A percentile compares a stretch with the other conserved stretches of the same genome.
These are phyloP conservation scores for Blastobasis lacticolella DNA, from an alignment of 2,888 invertebrate species.

Conservation along the genomic window DNA sequence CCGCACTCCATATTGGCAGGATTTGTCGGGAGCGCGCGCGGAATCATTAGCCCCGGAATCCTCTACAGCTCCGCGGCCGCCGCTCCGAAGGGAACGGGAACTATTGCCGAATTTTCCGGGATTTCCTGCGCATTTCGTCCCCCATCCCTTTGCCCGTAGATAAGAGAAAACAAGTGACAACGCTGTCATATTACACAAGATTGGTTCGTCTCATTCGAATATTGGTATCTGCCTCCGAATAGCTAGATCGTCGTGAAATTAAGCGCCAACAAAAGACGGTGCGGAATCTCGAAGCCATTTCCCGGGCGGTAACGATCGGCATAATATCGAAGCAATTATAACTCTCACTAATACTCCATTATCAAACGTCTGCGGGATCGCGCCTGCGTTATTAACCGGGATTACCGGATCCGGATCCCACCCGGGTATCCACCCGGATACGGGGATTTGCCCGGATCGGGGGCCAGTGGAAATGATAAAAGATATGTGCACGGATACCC, in stretches of 20 bases:
- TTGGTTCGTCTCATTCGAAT: too few species aligned
- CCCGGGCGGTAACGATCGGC: slow-evolving; percentile 28
- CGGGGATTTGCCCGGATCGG: slow-evolving; percentile 69
- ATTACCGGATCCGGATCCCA: slow-evolving; percentile 61
- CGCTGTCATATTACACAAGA: too few species aligned
- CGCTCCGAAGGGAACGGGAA: slow-evolving; percentile 40
- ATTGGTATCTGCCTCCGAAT: too few species aligned
- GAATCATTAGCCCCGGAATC: slow-evolving; percentile 63
- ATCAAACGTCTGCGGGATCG: slow-evolving; percentile 43
- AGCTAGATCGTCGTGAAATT: background rate
- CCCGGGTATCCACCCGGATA: slow-evolving; percentile 52
- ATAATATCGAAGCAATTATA: slow-evolving; percentile 61
- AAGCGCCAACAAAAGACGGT: background rate
- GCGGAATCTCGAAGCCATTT: background rate
- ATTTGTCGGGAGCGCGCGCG: slow-evolving; percentile 51
- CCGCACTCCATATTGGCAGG: slow-evolving; percentile 66
- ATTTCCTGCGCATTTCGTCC: slow-evolving; percentile 40
- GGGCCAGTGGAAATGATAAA: slow-evolving; percentile 66
- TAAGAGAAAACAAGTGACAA: too few species aligned
- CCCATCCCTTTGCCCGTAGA: slow-evolving; percentile 19
- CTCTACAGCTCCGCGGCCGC: slow-evolving; percentile 43
- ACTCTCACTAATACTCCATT: slow-evolving; percentile 59
- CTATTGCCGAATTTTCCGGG: slow-evolving; percentile 56
- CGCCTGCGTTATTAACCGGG: slow-evolving; percentile 67
- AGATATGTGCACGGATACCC: slow-evolving; percentile 46